A percentile compares a stretch with the other conserved stretches of the same genome.
Conservation (phyloP, 2,888 invertebrate species). For the Hipparchia sbordonii region DNA sequence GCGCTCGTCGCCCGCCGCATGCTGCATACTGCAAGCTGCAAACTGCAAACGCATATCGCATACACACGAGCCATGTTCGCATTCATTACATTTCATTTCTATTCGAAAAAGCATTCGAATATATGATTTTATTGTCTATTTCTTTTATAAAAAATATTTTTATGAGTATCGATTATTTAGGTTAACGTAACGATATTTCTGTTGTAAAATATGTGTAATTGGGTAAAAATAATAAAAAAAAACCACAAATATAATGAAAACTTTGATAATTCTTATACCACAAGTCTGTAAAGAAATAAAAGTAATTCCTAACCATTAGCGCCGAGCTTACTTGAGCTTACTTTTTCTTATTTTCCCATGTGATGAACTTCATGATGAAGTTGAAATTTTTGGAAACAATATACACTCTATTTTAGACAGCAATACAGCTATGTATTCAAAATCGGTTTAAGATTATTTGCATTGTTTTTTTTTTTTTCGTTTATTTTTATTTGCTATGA, state of each 20-base stretch:
- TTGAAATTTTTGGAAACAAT: conserved; percentile 6
- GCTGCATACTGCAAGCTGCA: conserved; percentile 25
- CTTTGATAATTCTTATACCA: conserved; percentile 48
- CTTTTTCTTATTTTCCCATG: conserved; percentile 35
- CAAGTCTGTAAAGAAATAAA: conserved; percentile 47
- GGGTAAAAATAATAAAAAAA: conserved; percentile 41
- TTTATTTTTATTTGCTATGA: background rate
- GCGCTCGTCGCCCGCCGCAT: conserved; percentile 50
- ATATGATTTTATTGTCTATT: conserved; percentile 40
- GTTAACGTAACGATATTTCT: conserved; percentile 43
- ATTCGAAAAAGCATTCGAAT: conserved; percentile 41
- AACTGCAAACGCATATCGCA: conserved; percentile 70
- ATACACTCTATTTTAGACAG: background rate
- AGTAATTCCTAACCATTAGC: conserved; percentile 45
- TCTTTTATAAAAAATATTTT: conserved; percentile 38
- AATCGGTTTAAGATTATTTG: background rate
- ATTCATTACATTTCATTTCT: conserved; percentile 74
- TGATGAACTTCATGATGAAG: conserved; percentile 19
- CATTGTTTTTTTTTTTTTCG: background rate
- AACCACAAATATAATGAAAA: conserved; percentile 41
- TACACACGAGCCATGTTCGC: conserved; percentile 77
- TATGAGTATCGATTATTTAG: conserved; percentile 42
- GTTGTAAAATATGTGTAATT: conserved; percentile 47
- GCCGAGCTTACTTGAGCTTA: conserved; percentile 40
- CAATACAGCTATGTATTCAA: background rate